Conservation (phyloP, 2,888 invertebrate species). For the Malacosoma neustria region DNA sequence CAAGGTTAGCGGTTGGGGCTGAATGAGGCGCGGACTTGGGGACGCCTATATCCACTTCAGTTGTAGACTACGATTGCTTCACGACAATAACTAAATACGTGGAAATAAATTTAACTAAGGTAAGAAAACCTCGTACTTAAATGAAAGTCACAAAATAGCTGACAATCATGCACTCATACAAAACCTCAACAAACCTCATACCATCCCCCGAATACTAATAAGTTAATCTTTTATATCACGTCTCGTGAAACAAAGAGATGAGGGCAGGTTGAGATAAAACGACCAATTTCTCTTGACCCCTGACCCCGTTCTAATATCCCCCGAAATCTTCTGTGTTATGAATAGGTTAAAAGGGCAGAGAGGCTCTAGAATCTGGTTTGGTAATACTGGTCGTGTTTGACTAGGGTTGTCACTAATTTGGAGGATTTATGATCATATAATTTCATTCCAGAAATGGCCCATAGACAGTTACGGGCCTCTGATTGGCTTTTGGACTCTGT, state of each 20-base stretch:
- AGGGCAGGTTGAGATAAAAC: conserved; percentile 52
- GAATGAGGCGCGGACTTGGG: too few relatives aligned
- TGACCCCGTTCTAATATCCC: neutral
- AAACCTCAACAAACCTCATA: conserved; percentile 19
- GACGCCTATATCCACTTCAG: too few relatives aligned
- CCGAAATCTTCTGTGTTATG: conserved; percentile 9
- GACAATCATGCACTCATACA: neutral
- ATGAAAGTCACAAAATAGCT: neutral
- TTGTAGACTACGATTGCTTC: too few relatives aligned
- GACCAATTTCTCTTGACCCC: conserved; percentile 36
- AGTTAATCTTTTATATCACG: conserved; percentile 72
- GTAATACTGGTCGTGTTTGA: conserved; percentile 53
- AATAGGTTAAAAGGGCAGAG: conserved; percentile 18
- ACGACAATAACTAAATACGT: too few relatives aligned
- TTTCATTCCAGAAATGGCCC: too few relatives aligned
- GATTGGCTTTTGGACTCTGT: too few relatives aligned
- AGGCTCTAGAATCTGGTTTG: conserved; percentile 33
- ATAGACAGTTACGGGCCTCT: too few relatives aligned
- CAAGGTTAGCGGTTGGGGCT: too few relatives aligned
- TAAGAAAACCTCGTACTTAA: neutral
- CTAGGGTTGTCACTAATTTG: neutral
- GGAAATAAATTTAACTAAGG: too few relatives aligned
- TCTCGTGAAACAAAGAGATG: conserved; percentile 70
- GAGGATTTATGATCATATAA: too few relatives aligned
- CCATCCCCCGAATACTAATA: conserved; percentile 65